Base-by-base conservation (phyloP, 2,113 vertebrate species). In the Laterallus jamaicensis region DNA sequence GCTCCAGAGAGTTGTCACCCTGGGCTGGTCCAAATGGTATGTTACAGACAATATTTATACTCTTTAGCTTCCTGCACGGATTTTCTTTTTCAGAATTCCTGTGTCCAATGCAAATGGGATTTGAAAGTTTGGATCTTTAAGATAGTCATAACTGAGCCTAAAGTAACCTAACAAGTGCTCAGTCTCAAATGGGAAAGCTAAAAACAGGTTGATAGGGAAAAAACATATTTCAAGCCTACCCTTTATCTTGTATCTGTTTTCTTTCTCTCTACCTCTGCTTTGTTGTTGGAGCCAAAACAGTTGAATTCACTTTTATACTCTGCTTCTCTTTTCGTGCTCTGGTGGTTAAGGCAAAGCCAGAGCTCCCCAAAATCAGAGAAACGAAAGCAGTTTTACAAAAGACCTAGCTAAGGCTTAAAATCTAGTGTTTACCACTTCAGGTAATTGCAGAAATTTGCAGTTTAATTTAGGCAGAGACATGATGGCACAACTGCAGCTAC, bases 361-460 rank as follows among this genome's bases (percentile, higher is more conserved):
- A 63, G 28, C 14, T 88, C 42, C 26, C 25, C 77, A 58, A 88
- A 90, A 90, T 63, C 50, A 70, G 21, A 82, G 67, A 80, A 90
- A 59, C 7, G 68, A 32, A 77, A 70, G 31, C 26, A 59, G 29
- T 77, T 90, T 90, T 70, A 71, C 40, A 56, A 50, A 86, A 84
- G 21, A 54, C 16, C 14, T 60, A 52, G 15, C 14, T 63, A 54
- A 76, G 35, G 32, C 62, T 92, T 76, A 82, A 79, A 92, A 69
- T 17, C 54, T 39, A 60, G 81, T 25, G 54, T 89, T 93, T 84
- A 86, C 79, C 31, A 40, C n/a, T 93, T 75, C 3, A 87, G 26
- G 26, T 88, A 90, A 74, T 63, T 93, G 52, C 42, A 77, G 60
- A 90, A 92, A 94, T 86, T 81, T 94, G 60, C 29, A 67, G 22